These are phyloP conservation scores for Bhutanitis thaidina DNA, from an alignment of 2,888 invertebrate species.

Conservation along the genomic window DNA sequence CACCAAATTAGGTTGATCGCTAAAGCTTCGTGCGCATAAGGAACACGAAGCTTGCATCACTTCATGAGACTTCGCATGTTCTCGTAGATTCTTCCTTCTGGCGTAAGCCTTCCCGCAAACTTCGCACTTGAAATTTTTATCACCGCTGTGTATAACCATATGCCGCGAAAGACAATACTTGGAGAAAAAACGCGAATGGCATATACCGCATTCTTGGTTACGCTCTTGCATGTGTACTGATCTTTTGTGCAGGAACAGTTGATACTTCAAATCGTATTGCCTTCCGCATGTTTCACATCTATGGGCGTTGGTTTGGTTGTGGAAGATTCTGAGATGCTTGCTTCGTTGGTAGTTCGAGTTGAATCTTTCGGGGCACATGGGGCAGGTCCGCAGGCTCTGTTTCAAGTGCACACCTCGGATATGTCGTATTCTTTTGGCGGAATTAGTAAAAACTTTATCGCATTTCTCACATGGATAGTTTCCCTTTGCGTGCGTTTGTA, in stretches of 20 bases:
- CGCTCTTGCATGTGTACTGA: slow-evolving; percentile 61
- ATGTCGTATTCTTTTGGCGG: slow-evolving; percentile 49
- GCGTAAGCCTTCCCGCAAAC: slow-evolving; percentile 69
- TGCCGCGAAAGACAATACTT: slow-evolving; percentile 66
- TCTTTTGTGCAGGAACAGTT: slow-evolving; percentile 51
- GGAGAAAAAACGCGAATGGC: slow-evolving; percentile 56
- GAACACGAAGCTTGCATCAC: slow-evolving; percentile 31
- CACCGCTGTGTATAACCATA: slow-evolving; percentile 72
- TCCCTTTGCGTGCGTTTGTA: slow-evolving; percentile 50
- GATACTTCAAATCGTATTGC: slow-evolving; percentile 57
- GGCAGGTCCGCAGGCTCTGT: slow-evolving; percentile 47
- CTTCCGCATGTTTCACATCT: slow-evolving; percentile 56
- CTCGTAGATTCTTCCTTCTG: slow-evolving; percentile 46
- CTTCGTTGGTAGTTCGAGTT: slow-evolving; percentile 59
- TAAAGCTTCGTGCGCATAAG: slow-evolving; percentile 39
- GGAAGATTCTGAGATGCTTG: slow-evolving; percentile 54
- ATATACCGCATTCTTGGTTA: slow-evolving; percentile 54
- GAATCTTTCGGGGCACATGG: slow-evolving; percentile 58
- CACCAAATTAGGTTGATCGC: slow-evolving; percentile 35
- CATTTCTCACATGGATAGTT: slow-evolving; percentile 58
- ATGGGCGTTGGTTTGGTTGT: slow-evolving; percentile 43
- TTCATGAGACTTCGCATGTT: slow-evolving; percentile 49
- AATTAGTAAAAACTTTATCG: slow-evolving; percentile 55
- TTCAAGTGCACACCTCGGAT: slow-evolving; percentile 56
- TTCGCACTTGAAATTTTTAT: slow-evolving; percentile 68